Base-by-base conservation (phyloP, 2,888 invertebrate species). In the Micoletzkya japonica region DNA sequence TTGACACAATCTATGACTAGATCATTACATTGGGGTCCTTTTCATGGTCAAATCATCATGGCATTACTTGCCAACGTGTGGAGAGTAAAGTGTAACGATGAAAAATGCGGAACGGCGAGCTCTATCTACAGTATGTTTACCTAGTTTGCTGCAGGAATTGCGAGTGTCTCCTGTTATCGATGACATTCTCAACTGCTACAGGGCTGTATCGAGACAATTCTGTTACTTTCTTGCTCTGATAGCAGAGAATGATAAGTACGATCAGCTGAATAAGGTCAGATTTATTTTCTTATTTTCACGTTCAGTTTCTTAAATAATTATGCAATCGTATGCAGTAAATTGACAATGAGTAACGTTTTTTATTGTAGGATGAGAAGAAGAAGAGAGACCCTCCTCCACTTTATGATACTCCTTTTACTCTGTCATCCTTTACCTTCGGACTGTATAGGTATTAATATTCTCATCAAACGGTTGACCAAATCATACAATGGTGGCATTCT, bases 381-480 rank as follows among this genome's bases (percentile, higher is more conserved):
- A 49, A 49, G 6, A 37, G 49, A 24, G 74, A 75, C 10, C 44
- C 72, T 17, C 78, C 79, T 0, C 61, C 74, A 2, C 75, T 79
- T 63, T 75, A 75, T 17, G 75, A 76, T 34, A 73, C 77, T 1
- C 79, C 82, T 17, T 77, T 84, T 56, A 79, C 77, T 2, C 61
- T 79, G 0, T 44, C 63, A n/a, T 84, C 81, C 60, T 85, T 85
- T 72, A 82, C 82, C 2, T 81, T 79, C 59, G 76, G 74, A 36
- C 68, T 81, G 20, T 85, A 82, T 68, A 63, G 73, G 59, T 73
- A 14, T 44, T 59, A 56, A 50, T 28, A n/a, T n/a, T 20, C 14
- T 24, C 17, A 32, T 52, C 39, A 44, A 20, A 44, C 44, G 20
- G 20, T 61, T 44, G 10, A 17, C 36, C 17, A 44, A 20, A 28